Percentiles rank a stretch among this genome's conserved stretches.
These are phyloP conservation scores for Melinaea marsaeus DNA, from an alignment of 2,888 invertebrate genomes.

Conservation along the genomic window DNA sequence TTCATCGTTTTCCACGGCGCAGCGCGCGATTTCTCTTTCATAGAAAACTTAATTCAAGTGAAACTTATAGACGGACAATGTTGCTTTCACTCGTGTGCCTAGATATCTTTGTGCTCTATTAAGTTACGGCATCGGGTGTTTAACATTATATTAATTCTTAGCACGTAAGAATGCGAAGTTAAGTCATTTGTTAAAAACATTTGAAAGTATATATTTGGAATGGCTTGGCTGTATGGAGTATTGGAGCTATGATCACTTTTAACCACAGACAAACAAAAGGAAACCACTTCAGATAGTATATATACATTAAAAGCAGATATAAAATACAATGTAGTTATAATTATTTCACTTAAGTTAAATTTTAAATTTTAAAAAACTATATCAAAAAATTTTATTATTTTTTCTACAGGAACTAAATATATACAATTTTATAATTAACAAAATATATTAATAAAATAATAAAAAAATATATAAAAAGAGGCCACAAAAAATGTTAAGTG, in stretches of 20 bases:
- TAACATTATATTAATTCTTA: constrained; percentile 13
- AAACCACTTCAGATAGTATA: constrained; percentile 16
- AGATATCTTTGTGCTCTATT: constrained; percentile 17
- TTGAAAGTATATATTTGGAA: background rate
- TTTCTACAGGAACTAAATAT: too few species aligned
- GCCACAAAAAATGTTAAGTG: too few species aligned
- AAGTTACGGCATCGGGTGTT: constrained; percentile 18
- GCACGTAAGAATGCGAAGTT: constrained; percentile 3
- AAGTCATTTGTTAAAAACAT: background rate
- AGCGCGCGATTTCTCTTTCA: constrained; percentile 57
- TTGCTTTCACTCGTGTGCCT: constrained; percentile 50
- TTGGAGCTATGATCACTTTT: constrained; percentile 32
- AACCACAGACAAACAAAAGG: constrained; percentile 29
- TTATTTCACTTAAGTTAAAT: background rate
- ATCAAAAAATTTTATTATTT: too few species aligned
- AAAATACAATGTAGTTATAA: background rate
- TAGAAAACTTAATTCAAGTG: constrained; percentile 54
- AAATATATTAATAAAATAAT: too few species aligned
- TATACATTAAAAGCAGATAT: background rate
- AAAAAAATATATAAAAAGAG: too few species aligned
- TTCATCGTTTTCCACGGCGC: constrained; percentile 55
- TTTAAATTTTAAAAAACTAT: too few species aligned
- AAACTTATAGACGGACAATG: constrained; percentile 58
- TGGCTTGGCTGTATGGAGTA: background rate
- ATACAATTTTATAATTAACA: too few species aligned